A percentile compares a stretch with the other conserved stretches of the same genome.
Conservation (phyloP, 2,113 vertebrate species). For the Chinchilla lanigera region DNA sequence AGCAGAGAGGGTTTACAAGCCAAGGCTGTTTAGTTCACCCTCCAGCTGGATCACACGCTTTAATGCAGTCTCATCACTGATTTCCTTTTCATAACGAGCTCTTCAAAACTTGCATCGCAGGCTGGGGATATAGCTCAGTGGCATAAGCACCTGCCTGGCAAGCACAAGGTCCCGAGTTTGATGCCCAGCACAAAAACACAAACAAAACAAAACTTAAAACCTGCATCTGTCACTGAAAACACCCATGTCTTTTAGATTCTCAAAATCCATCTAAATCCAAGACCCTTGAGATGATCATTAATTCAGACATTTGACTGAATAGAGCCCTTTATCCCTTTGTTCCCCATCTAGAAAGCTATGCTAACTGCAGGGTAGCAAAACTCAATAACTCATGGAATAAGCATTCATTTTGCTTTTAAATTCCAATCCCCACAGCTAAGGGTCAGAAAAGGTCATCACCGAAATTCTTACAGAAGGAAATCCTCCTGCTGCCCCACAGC, state of each 20-base stretch:
- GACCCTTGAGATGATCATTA: constrained; percentile 43
- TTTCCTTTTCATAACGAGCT: not conserved
- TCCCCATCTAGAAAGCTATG: constrained; percentile 47
- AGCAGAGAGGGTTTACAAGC: not conserved
- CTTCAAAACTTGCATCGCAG: not conserved
- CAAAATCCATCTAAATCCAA: constrained; percentile 8
- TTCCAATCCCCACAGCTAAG: constrained; percentile 59
- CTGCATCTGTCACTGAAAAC: not conserved
- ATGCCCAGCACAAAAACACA: too few relatives aligned
- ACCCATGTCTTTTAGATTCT: not conserved
- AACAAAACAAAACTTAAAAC: too few relatives aligned
- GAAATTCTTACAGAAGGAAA: constrained; percentile 65
- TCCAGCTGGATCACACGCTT: not conserved
- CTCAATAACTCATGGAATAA: constrained; percentile 62
- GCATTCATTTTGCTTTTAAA: constrained; percentile 75
- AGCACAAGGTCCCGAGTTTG: too few relatives aligned
- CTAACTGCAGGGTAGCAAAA: constrained; percentile 50
- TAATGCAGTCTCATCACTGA: not conserved
- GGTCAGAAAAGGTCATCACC: constrained; percentile 65
- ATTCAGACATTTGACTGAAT: constrained; percentile 58
- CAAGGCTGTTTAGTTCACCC: not conserved
- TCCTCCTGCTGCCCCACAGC: constrained; percentile 14
- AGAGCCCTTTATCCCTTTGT: constrained; percentile 46
- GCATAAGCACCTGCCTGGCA: too few relatives aligned
- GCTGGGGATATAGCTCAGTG: too few relatives aligned